Conservation (phyloP, 2,113 vertebrate species). For the Alaudala cheleensis region DNA sequence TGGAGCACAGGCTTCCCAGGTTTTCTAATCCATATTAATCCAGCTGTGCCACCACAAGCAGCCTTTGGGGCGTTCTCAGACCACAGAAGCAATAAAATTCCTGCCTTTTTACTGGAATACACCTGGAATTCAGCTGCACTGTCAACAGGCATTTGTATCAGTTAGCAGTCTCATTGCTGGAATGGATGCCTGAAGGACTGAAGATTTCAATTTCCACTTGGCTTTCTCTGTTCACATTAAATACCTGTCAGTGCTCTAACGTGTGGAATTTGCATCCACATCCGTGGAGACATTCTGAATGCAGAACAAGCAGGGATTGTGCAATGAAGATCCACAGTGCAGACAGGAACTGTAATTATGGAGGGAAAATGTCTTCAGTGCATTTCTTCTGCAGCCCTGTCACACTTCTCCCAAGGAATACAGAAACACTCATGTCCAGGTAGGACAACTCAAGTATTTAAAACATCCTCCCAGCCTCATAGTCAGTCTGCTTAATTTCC, state of each 20-base stretch:
- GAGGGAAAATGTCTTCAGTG: not conserved
- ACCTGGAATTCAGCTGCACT: not conserved
- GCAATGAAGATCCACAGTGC: not conserved
- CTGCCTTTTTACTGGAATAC: not conserved
- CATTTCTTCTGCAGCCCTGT: not conserved
- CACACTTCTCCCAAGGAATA: not conserved
- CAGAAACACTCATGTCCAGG: not conserved
- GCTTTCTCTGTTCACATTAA: not conserved
- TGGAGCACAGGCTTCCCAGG: rapidly evolving
- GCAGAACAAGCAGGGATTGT: not conserved
- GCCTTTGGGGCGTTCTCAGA: not conserved
- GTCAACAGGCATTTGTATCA: not conserved
- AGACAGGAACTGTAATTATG: not conserved
- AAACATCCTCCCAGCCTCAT: not conserved
- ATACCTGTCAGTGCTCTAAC: not conserved
- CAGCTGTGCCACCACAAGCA: not conserved
- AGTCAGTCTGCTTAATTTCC: not conserved
- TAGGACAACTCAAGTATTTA: not conserved
- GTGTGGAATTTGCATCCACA: not conserved
- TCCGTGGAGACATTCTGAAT: not conserved
- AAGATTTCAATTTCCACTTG: not conserved
- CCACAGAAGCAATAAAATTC: not conserved
- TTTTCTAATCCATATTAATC: not conserved
- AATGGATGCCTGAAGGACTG: not conserved
- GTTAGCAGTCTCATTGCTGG: not conserved